Evolutionary conservation across 2,797 vertebrate genomes (phyloP).

Genomic region (Syngnathus rostellatus): DNA sequence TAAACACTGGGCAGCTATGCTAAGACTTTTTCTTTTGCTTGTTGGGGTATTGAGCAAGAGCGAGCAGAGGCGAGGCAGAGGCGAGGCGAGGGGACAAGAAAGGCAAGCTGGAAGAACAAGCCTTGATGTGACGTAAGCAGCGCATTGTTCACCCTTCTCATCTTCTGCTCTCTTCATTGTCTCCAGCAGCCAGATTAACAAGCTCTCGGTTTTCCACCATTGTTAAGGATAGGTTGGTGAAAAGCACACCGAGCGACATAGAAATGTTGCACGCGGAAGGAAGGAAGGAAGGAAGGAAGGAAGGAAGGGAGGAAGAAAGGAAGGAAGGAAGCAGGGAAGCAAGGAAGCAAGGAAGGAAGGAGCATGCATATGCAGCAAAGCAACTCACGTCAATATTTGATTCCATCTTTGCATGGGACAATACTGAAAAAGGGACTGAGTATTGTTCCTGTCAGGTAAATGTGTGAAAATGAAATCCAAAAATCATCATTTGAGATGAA

Average conservation of each 20-base stretch:
- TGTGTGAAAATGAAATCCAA: too few species aligned
- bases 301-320: too few species aligned
- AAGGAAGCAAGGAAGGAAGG: too few species aligned
- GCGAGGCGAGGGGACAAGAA: not conserved
- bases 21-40: not conserved
- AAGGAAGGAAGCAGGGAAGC: too few species aligned
- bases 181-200: slow-evolving; percentile 14
- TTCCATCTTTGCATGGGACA: too few species aligned
- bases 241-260: slow-evolving; percentile 6
- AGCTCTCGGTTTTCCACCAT: not conserved
- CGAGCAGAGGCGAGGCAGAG: not conserved
- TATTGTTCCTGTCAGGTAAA: too few species aligned
- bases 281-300: too few species aligned
- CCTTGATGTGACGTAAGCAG: not conserved
- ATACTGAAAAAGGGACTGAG: too few species aligned
- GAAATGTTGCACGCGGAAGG: too few species aligned
- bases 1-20: not conserved
- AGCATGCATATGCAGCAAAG: not conserved
- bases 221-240: not conserved
- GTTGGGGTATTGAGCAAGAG: not conserved
- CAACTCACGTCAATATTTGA: not conserved
- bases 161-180: slow-evolving; percentile 13
- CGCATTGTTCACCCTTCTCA: slow-evolving; percentile 12
- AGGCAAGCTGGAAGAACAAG: not conserved
- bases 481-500: too few species aligned